These are phyloP conservation scores for Sitodiplosis mosellana DNA, from an alignment of 1,140 invertebrate species.

Conservation along the genomic window DNA sequence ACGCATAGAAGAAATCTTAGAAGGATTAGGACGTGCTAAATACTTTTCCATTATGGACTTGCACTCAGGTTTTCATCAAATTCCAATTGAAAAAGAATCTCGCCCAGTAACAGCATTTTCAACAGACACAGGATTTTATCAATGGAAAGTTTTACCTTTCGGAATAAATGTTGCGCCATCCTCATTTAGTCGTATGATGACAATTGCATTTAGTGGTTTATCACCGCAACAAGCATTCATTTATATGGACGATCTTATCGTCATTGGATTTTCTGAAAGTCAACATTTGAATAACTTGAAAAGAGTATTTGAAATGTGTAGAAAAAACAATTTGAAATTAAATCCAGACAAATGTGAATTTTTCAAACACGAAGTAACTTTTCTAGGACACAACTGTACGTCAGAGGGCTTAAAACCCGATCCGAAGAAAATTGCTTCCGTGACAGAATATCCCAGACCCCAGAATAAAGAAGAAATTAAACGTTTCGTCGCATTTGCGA, in stretches of 20 bases:
- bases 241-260: no score
- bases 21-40: no score
- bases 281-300: neutral
- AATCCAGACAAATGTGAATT: constrained; percentile 12
- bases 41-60: no score
- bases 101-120: neutral
- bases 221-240: no score
- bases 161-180: neutral
- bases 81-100: constrained; percentile 7
- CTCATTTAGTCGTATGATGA: neutral
- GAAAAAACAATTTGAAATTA: constrained; percentile 8
- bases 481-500: constrained; percentile 11
- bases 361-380: constrained; percentile 7
- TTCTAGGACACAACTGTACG: constrained; percentile 8
- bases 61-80: constrained; percentile 30
- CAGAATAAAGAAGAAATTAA: constrained; percentile 8
- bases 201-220: neutral
- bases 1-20: no score
- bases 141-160: no score
- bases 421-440: constrained; percentile 4
- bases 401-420: constrained; percentile 2
- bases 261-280: no score
- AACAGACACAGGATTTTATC: neutral
- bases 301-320: neutral
- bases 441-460: constrained; percentile 10